Base-by-base conservation (phyloP, 30 jellyfish, hydroid and myxozoan genomes). In the Haliclystus octoradiatus region DNA sequence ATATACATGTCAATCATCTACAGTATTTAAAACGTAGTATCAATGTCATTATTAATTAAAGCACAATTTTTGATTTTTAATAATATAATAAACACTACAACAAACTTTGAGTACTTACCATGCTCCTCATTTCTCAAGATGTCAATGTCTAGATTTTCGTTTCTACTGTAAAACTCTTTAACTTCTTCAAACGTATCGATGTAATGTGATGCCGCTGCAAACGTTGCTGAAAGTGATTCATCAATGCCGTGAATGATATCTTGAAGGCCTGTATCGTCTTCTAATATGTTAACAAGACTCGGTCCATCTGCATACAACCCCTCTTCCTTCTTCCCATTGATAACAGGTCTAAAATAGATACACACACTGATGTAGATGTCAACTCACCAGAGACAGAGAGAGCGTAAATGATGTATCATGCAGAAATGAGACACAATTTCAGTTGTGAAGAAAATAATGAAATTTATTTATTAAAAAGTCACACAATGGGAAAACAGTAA, bases 281-380 rank as follows among this genome's bases (percentile, higher is more conserved):
- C 98, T 70, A 89, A 89, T 85, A 89, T 81, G 70, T 89, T 80
- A 23, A 77, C 73, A 25, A 89, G 87, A 79, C 95, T 81, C 3
- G 98, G 98, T 33, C 98, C 98, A 33, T 80, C 93, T 3, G 94
- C 94, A 67, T 94, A 80, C 32, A 93, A 74, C 69, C 80, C 81
- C 72, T 89, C 98, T 61, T 89, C 98, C 26, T 80, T 76, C 30
- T 89, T 89, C 2, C 98, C 98, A 51, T 89, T 89, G 49, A 89
- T 89, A 31, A 81, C 74, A 9, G 98, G 98, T 73, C 98, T 89
- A 23, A 14, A 7, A 30, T 22, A 5, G 14, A 57, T 7, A 7
- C 29, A 25, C 7, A 25, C 23, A 57, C 7, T 25, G 24, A 57
- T n/a, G n/a, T n/a, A n/a, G n/a, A n/a, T n/a, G n/a, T n/a, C n/a